These are phyloP conservation scores for Enteromius paludinosus DNA, from an alignment of 2,797 vertebrate species.

Conservation along the genomic window DNA sequence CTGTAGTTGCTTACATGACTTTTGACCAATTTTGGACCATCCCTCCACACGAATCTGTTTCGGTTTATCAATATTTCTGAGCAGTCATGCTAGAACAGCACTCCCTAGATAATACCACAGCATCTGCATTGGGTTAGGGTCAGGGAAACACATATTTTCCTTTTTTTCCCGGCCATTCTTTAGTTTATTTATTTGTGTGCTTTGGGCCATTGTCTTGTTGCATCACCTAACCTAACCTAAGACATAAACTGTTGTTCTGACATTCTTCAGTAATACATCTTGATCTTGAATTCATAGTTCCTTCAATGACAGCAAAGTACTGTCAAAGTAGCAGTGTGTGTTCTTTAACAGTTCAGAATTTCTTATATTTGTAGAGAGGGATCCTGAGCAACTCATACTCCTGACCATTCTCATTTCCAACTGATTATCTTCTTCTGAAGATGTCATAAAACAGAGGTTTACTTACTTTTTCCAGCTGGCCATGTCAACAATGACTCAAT, in stretches of 20 bases:
- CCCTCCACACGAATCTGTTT: not conserved
- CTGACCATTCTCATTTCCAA: not conserved
- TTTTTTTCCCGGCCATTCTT: not conserved
- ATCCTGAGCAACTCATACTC: not conserved
- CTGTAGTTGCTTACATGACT: not conserved
- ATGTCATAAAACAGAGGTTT: not conserved
- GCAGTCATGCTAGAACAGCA: not conserved
- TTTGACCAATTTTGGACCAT: not conserved
- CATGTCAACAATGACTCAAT: not conserved
- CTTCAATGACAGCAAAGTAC: not conserved
- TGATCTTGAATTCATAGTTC: not conserved
- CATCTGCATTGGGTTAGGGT: not conserved
- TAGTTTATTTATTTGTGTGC: not conserved
- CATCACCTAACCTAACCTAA: not conserved
- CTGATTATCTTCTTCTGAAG: not conserved
- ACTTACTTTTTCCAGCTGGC: not conserved
- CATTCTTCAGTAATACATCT: not conserved
- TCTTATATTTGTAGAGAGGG: not conserved
- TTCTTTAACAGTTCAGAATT: not conserved
- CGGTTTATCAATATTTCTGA: not conserved
- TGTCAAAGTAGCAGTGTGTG: no score
- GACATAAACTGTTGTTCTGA: not conserved
- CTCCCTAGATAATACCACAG: not conserved
- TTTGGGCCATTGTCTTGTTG: not conserved
- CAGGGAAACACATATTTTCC: not conserved